Evolutionary conservation across 2,113 vertebrate genomes (phyloP).

Genomic region (Odocoileus virginianus): DNA sequence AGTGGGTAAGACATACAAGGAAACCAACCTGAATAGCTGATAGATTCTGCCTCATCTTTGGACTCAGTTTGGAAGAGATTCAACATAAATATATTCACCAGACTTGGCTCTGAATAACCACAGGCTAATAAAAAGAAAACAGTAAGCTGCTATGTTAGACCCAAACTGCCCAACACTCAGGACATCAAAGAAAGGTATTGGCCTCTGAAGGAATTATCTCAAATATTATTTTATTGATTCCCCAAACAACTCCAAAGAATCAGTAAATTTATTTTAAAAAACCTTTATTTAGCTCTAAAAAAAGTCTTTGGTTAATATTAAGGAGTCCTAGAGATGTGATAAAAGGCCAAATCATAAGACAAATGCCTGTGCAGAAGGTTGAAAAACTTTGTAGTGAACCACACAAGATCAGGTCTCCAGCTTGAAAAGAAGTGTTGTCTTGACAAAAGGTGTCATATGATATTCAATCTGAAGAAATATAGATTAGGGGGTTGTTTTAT

Average conservation of each 20-base stretch:
- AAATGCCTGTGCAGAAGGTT: not conserved
- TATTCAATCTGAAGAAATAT: not conserved
- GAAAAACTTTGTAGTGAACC: not conserved
- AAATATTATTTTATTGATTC: not conserved
- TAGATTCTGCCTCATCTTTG: not conserved
- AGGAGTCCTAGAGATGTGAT: not conserved
- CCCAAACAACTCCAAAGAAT: not conserved
- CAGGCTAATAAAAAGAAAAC: not conserved
- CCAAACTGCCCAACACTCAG: not conserved
- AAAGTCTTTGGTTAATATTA: not conserved
- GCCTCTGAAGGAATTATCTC: not conserved
- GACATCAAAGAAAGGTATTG: not conserved
- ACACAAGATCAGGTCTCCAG: not conserved
- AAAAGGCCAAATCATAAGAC: not conserved
- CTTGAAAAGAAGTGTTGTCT: not conserved
- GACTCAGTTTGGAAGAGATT: not conserved
- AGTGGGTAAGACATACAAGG: not conserved
- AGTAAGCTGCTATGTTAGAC: not conserved
- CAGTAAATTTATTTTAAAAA: not conserved
- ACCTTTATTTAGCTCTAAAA: not conserved
- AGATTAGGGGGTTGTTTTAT: not conserved
- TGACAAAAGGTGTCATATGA: not conserved
- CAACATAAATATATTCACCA: not conserved
- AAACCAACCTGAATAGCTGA: not conserved
- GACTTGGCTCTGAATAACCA: not conserved